Base-by-base conservation (phyloP, 2,888 invertebrate species). In the Brachyptera risi region DNA sequence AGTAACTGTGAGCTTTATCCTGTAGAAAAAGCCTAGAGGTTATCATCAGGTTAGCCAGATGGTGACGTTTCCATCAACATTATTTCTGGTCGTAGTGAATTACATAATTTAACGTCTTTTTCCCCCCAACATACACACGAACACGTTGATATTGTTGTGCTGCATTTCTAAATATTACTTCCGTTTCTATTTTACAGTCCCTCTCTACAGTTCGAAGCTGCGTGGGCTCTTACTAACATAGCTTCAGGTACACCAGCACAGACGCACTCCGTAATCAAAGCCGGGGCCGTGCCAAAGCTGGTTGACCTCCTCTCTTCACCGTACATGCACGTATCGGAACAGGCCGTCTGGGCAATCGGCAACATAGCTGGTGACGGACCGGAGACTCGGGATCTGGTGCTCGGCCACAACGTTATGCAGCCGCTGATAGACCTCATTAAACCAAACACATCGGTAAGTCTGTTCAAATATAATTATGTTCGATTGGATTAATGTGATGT, bases 201-300 rank as follows among this genome's bases (percentile, higher is more conserved):
- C 0, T 79, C 84, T 56, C 77, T 93, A 1, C 92, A 97, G 74
- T 98, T 98, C 77, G 98, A 98, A 77, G 90, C 96, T 1, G 90
- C 96, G 0, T 99, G 98, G 98, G 96, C 96, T 0, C 77, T 99
- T 60, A 99, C 98, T 24, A 98, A 98, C 73, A 92, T 99, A 58
- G 97, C 98, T 0, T 96, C 96, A 0, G 98, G 98, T 7, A 92
- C 92, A 0, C 85, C 90, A 0, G 88, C 88, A 0, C 96, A 99
- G 74, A 99, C 98, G 0, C 82, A 86, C 68, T 86, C 87, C 17
- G 95, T 97, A 0, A 87, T 97, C 2, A 79, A 88, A 73, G 83
- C 86, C 37, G 90, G 92, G n/a, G 96, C 94, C 0, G 83, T 98
- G 21, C 90, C 90, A 0, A 86, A 86, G 62, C 83, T 99, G 57